Conservation (phyloP, 2,797 vertebrate genomes). For the Siniperca scherzeri region DNA sequence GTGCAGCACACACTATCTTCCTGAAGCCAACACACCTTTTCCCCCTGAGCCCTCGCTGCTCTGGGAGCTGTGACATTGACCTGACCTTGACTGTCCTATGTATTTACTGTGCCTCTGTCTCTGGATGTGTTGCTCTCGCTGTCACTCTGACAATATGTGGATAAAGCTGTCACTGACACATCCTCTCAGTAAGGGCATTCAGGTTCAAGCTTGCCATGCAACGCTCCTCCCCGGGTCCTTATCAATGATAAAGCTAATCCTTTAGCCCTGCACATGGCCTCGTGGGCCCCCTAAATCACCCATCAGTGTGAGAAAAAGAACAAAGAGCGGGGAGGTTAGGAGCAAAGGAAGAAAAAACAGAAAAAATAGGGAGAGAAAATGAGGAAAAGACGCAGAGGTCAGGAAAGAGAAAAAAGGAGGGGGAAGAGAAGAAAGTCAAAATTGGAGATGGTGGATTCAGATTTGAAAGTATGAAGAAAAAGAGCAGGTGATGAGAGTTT, state of each 20-base stretch:
- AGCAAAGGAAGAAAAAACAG: not conserved
- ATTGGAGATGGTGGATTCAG: not conserved
- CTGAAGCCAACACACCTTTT: slow-evolving; percentile 46
- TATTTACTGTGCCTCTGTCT: slow-evolving; percentile 32
- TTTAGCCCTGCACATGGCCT: slow-evolving; percentile 41
- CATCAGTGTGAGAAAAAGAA: slow-evolving; percentile 64
- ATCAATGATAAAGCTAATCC: slow-evolving; percentile 73
- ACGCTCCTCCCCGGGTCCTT: slow-evolving; percentile 46
- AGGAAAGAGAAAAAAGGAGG: not conserved
- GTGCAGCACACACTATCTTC: slow-evolving; percentile 48
- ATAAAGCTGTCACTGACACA: slow-evolving; percentile 76
- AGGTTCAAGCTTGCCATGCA: slow-evolving; percentile 38
- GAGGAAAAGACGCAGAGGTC: not conserved
- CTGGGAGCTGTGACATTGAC: slow-evolving; percentile 54
- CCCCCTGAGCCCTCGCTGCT: slow-evolving; percentile 14
- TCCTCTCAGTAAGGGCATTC: slow-evolving; percentile 71
- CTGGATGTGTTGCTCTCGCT: slow-evolving; percentile 40
- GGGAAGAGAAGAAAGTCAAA: not conserved
- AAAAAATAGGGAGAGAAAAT: not conserved
- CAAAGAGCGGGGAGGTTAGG: not conserved
- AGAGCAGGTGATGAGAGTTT: slow-evolving; percentile 36
- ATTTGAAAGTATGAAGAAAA: slow-evolving; percentile 18
- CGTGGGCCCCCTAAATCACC: not conserved
- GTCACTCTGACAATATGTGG: slow-evolving; percentile 64
- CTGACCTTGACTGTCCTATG: slow-evolving; percentile 64